phyloP scores from a whole-genome alignment of 2,888 invertebrate species.

The Cyclophora punctaria region DNA sequence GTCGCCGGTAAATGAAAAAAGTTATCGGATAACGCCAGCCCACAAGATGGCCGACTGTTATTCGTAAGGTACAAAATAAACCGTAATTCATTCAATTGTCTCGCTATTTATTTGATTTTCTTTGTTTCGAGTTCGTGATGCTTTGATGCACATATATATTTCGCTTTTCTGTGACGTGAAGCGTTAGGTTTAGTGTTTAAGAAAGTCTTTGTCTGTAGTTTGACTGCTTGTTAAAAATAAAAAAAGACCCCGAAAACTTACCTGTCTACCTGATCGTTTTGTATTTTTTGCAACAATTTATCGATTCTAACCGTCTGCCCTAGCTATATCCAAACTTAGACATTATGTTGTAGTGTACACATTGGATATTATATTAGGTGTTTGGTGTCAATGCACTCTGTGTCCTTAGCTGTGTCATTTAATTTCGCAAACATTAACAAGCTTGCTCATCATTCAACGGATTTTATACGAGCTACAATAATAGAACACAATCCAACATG shows the following conservation, averaged over 20 bases:
- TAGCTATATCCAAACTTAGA: too few relatives aligned
- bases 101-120: conserved; percentile 22
- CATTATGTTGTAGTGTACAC: too few relatives aligned
- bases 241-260: conserved; percentile 27
- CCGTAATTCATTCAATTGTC: conserved; percentile 37
- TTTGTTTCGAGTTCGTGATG: conserved; percentile 18
- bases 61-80: conserved; percentile 69
- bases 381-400: conserved; percentile 9
- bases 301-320: conserved; percentile 7
- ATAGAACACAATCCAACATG: too few relatives aligned
- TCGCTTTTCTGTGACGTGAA: conserved; percentile 14
- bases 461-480: not conserved
- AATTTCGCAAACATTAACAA: conserved; percentile 7
- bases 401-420: conserved; percentile 20
- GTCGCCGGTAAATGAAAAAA: conserved; percentile 45
- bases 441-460: not conserved
- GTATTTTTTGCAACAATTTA: conserved; percentile 12
- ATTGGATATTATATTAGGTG: too few relatives aligned
- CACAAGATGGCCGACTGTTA: conserved; percentile 75
- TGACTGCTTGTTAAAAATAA: conserved; percentile 28
- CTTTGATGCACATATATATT: conserved; percentile 23
- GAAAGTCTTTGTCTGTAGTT: conserved; percentile 55
- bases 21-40: conserved; percentile 71
- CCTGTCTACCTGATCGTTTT: conserved; percentile 18
- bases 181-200: conserved; percentile 10